A percentile compares a stretch with the other conserved stretches of the same genome.
Evolutionary conservation across 2,797 vertebrate genomes (phyloP).

Genomic region (Pygocentrus nattereri): DNA sequence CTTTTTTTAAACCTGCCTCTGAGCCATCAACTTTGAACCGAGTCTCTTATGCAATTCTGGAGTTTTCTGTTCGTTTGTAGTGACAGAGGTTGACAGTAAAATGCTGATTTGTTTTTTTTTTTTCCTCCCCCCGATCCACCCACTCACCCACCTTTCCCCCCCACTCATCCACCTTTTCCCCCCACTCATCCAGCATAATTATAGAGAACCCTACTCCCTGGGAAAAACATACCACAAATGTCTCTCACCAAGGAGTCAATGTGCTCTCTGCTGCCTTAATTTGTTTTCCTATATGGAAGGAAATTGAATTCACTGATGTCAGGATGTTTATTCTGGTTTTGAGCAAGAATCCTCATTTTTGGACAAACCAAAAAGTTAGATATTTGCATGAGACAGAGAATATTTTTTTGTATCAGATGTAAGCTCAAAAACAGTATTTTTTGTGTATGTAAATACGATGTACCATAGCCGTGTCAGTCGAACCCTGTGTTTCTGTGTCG

Average conservation of each 20-base stretch:
- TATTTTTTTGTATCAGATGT: slow-evolving; percentile 67
- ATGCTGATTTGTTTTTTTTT: too few species aligned
- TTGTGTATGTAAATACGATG: slow-evolving; percentile 61
- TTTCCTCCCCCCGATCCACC: slow-evolving; percentile 12
- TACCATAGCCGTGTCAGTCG: slow-evolving; percentile 43
- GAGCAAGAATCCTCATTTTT: slow-evolving; percentile 43
- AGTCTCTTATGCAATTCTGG: slow-evolving; percentile 64
- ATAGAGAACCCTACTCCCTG: slow-evolving; percentile 41
- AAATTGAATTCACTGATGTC: slow-evolving; percentile 59
- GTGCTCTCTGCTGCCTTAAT: slow-evolving; percentile 70
- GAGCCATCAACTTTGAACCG: slow-evolving; percentile 71
- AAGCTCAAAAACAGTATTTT: slow-evolving; percentile 57
- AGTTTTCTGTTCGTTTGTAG: slow-evolving; percentile 39
- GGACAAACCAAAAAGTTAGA: slow-evolving; percentile 67
- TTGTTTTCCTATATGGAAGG: slow-evolving; percentile 57
- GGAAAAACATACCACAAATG: slow-evolving; percentile 52
- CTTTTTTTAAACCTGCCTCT: slow-evolving; percentile 64
- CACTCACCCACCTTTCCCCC: background rate
- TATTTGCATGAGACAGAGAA: slow-evolving; percentile 58
- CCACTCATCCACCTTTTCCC: too few species aligned
- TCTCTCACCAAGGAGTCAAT: slow-evolving; percentile 44
- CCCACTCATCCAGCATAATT: too few species aligned
- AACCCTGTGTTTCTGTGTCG: slow-evolving; percentile 28
- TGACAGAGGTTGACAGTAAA: slow-evolving; percentile 23
- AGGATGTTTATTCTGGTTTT: slow-evolving; percentile 53